Percentiles rank a stretch among this genome's conserved stretches.
Conservation (phyloP, 2,113 vertebrate genomes). For the Calyptomena viridis region DNA sequence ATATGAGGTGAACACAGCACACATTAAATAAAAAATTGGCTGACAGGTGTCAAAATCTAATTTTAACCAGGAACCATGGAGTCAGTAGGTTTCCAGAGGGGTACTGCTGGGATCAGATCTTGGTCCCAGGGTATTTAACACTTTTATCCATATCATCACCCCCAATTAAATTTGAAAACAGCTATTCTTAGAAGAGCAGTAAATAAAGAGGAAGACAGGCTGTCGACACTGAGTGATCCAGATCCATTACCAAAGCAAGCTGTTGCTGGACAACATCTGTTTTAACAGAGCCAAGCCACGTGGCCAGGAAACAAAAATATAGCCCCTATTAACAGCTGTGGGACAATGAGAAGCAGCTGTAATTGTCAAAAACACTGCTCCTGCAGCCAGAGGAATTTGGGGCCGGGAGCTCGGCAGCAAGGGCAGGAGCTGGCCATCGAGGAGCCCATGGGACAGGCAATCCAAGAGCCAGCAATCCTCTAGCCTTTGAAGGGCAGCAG, state of each 20-base stretch:
- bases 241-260: not conserved
- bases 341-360: not conserved
- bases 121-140: slow-evolving; percentile 20
- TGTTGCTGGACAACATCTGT: slow-evolving; percentile 40
- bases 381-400: not conserved
- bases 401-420: not conserved
- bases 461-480: not conserved
- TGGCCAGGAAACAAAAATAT: slow-evolving; percentile 22
- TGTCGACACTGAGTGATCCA: not conserved
- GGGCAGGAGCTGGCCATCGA: not conserved
- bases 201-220: slow-evolving; percentile 37
- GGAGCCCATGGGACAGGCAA: not conserved
- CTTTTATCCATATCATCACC: slow-evolving; percentile 21
- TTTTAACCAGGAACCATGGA: slow-evolving; percentile 30
- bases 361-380: not conserved
- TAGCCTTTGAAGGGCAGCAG: not conserved
- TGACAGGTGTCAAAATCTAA: slow-evolving; percentile 58
- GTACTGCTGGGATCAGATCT: slow-evolving; percentile 12
- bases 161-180: slow-evolving; percentile 23
- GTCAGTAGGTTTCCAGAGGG: slow-evolving; percentile 8
- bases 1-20: not conserved
- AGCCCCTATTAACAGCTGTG: not conserved
- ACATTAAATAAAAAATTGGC: not conserved
- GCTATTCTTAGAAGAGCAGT: slow-evolving; percentile 37
- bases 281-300: not conserved